Evolutionary conservation across 2,888 invertebrate species (phyloP).

Genomic region (Parnassius orleans): DNA sequence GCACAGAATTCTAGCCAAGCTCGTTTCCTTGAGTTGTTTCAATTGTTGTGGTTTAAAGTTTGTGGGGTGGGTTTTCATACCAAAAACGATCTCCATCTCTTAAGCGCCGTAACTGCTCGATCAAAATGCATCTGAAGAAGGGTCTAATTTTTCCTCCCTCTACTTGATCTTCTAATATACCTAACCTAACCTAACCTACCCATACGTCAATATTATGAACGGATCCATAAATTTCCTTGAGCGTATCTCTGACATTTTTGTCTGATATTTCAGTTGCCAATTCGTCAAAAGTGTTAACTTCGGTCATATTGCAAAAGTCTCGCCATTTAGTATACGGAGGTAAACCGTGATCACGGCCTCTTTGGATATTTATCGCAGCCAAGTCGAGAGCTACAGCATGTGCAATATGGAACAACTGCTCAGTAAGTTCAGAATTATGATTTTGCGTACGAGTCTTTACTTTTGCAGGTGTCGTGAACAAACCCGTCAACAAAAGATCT

Average conservation of each 20-base stretch:
- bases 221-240: conserved; percentile 93
- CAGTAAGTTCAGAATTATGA: conserved; percentile 96
- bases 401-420: conserved; percentile 90
- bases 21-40: conserved; percentile 90
- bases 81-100: conserved; percentile 97
- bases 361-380: conserved; percentile 97
- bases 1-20: conserved; percentile 92
- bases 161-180: conserved; percentile 94
- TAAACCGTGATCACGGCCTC: conserved; percentile 96
- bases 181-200: no score
- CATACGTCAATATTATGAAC: conserved; percentile 97
- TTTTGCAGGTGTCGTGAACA: conserved; percentile 94
- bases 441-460: conserved; percentile 92
- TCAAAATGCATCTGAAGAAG: conserved; percentile 93
- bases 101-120: conserved; percentile 94
- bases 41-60: conserved; percentile 93
- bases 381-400: conserved; percentile 97
- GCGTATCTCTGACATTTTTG: conserved; percentile 84
- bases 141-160: conserved; percentile 95
- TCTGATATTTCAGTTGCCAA: conserved; percentile 89
- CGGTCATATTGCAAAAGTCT: conserved; percentile 90
- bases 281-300: conserved; percentile 91
- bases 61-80: conserved; percentile 95
- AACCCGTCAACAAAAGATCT: conserved; percentile 96
- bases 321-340: conserved; percentile 95